Percentiles rank a stretch among this genome's conserved stretches.
Conservation (phyloP, 2,888 invertebrate species). For the Caenorhabditis drosophilae region DNA sequence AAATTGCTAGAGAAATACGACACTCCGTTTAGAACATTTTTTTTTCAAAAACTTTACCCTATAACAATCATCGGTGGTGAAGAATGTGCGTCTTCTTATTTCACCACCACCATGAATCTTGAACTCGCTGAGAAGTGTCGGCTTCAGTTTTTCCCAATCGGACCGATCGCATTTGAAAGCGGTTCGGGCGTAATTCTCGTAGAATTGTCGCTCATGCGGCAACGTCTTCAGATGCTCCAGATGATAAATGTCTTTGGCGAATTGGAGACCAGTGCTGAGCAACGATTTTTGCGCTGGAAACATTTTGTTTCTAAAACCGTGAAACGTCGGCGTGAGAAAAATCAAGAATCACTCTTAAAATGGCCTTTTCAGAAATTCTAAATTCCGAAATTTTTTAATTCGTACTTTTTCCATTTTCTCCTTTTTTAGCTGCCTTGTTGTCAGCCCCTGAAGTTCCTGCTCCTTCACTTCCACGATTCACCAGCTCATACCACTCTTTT, state of each 20-base stretch:
- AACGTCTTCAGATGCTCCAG: slow-evolving; percentile 34
- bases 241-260: slow-evolving; percentile 50
- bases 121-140: slow-evolving; percentile 45
- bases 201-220: slow-evolving; percentile 23
- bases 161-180: slow-evolving; percentile 34
- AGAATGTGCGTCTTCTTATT: slow-evolving; percentile 35
- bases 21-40: background rate
- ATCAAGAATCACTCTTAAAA: too few species aligned
- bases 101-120: slow-evolving; percentile 23
- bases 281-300: slow-evolving; percentile 3
- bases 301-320: too few species aligned
- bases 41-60: slow-evolving; percentile 25
- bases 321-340: too few species aligned
- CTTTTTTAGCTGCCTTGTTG: background rate
- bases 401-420: slow-evolving; percentile 2
- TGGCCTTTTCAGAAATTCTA: too few species aligned
- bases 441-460: too few species aligned
- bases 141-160: slow-evolving; percentile 46
- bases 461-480: too few species aligned
- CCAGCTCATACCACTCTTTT: slow-evolving; percentile 28
- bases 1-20: background rate
- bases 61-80: slow-evolving; percentile 45
- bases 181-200: slow-evolving; percentile 36
- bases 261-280: slow-evolving; percentile 41
- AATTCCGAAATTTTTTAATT: too few species aligned